Conservation (phyloP, 2,888 invertebrate genomes). For the Helicoverpa assulta region DNA sequence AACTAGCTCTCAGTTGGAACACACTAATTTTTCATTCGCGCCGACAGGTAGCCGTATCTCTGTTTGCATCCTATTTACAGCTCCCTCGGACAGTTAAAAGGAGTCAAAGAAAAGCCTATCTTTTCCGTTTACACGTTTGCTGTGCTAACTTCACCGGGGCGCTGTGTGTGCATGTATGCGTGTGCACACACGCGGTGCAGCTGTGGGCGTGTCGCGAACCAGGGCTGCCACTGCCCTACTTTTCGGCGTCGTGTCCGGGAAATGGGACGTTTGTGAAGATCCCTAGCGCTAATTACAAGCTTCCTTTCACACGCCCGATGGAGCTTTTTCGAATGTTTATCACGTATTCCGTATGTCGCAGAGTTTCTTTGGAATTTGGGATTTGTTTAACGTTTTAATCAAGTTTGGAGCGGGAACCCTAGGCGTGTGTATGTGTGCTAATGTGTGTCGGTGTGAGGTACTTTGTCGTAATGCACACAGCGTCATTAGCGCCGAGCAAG, state of each 20-base stretch:
- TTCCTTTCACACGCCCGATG: slow-evolving; percentile 63
- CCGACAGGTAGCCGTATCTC: slow-evolving; percentile 80
- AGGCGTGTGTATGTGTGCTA: slow-evolving; percentile 41
- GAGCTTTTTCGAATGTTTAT: slow-evolving; percentile 63
- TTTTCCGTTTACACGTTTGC: slow-evolving; percentile 86
- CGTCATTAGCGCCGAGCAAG: slow-evolving; percentile 77
- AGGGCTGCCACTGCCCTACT: slow-evolving; percentile 72
- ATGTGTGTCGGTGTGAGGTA: slow-evolving; percentile 56
- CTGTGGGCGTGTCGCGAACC: slow-evolving; percentile 38
- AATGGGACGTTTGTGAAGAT: slow-evolving; percentile 61
- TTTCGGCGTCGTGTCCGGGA: slow-evolving; percentile 54
- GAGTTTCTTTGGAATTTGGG: slow-evolving; percentile 54
- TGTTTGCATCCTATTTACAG: slow-evolving; percentile 89
- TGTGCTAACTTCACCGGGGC: slow-evolving; percentile 75
- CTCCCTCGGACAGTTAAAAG: slow-evolving; percentile 85
- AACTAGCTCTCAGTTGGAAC: slow-evolving; percentile 56
- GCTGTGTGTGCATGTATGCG: slow-evolving; percentile 52
- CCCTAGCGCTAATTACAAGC: slow-evolving; percentile 65
- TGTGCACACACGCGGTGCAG: slow-evolving; percentile 36
- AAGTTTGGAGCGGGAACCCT: slow-evolving; percentile 61
- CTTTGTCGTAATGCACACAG: slow-evolving; percentile 69
- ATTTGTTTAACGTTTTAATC: slow-evolving; percentile 60
- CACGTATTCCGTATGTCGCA: slow-evolving; percentile 62
- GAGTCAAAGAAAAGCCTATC: slow-evolving; percentile 88
- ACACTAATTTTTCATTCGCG: slow-evolving; percentile 82